Percentiles rank a stretch among this genome's conserved stretches.
Evolutionary conservation across 2,113 vertebrate genomes (phyloP).

Genomic region (Stegostoma tigrinum): DNA sequence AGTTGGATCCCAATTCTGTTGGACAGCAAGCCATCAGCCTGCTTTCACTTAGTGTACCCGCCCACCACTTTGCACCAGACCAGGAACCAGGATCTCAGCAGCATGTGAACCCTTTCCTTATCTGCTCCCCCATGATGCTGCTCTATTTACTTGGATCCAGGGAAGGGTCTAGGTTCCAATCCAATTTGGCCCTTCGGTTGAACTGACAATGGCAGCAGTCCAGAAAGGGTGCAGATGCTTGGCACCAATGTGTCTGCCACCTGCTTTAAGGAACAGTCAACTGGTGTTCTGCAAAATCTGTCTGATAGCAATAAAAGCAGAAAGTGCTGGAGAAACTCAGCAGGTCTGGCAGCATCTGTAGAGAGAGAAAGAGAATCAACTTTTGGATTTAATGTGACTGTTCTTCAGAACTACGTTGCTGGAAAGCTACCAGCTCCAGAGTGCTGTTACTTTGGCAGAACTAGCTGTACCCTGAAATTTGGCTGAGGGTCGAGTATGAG

Average conservation of each 20-base stretch:
- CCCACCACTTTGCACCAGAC: not conserved
- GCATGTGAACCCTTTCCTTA: not conserved
- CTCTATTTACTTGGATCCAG: not conserved
- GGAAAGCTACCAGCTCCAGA: not conserved
- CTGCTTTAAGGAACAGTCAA: not conserved
- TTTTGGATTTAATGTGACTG: no score
- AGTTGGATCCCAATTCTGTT: not conserved
- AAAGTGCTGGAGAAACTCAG: no score
- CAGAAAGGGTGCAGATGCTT: not conserved
- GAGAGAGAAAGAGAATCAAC: no score
- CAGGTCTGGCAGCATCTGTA: no score
- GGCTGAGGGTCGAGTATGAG: not conserved
- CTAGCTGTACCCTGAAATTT: not conserved
- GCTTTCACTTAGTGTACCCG: not conserved
- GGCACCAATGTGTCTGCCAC: not conserved
- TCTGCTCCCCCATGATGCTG: not conserved
- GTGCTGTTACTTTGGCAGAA: not conserved
- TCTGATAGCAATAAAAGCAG: not conserved
- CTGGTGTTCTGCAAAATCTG: not conserved
- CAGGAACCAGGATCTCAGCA: not conserved
- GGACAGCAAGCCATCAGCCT: not conserved
- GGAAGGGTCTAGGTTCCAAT: not conserved
- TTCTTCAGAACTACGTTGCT: no score
- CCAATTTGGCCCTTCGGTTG: not conserved
- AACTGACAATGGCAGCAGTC: not conserved